Evolutionary conservation across 2,797 vertebrate genomes (phyloP).

Genomic region (Siniperca scherzeri): DNA sequence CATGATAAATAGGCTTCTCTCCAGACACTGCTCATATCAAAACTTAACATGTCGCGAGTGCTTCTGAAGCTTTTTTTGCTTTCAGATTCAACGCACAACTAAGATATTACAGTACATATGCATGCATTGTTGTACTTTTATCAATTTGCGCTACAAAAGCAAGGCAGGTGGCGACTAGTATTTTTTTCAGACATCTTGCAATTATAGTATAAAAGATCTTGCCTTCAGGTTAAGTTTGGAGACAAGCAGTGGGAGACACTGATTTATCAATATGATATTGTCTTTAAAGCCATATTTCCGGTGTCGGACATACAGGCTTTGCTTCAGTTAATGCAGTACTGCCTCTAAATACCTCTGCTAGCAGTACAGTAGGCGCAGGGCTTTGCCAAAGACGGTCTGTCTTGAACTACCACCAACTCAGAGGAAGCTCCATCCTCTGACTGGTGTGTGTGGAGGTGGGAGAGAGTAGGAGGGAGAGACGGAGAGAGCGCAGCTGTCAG

Average conservation of each 20-base stretch:
- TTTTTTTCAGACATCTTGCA: slow-evolving; percentile 77
- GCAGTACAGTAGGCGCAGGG: slow-evolving; percentile 33
- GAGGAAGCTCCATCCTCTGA: slow-evolving; percentile 67
- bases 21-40: slow-evolving; percentile 45
- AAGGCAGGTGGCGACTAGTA: slow-evolving; percentile 79
- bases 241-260: slow-evolving; percentile 69
- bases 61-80: slow-evolving; percentile 59
- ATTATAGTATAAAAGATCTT: slow-evolving; percentile 64
- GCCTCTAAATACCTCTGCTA: slow-evolving; percentile 21
- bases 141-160: slow-evolving; percentile 79
- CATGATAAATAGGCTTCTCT: slow-evolving; percentile 7
- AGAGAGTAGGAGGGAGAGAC: slow-evolving; percentile 55
- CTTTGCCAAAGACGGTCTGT: slow-evolving; percentile 46
- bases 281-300: slow-evolving; percentile 5
- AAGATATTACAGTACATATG: slow-evolving; percentile 75
- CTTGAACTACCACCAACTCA: slow-evolving; percentile 50
- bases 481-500: slow-evolving; percentile 46
- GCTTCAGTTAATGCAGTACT: slow-evolving; percentile 28
- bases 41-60: slow-evolving; percentile 56
- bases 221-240: slow-evolving; percentile 74
- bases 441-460: slow-evolving; percentile 64
- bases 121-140: slow-evolving; percentile 81
- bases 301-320: not conserved
- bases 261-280: slow-evolving; percentile 13
- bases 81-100: slow-evolving; percentile 73